Evolutionary conservation across 2,797 vertebrate genomes (phyloP), one percentile per base, ranked within the genome.

Genomic region (Octomys mimax): DNA sequence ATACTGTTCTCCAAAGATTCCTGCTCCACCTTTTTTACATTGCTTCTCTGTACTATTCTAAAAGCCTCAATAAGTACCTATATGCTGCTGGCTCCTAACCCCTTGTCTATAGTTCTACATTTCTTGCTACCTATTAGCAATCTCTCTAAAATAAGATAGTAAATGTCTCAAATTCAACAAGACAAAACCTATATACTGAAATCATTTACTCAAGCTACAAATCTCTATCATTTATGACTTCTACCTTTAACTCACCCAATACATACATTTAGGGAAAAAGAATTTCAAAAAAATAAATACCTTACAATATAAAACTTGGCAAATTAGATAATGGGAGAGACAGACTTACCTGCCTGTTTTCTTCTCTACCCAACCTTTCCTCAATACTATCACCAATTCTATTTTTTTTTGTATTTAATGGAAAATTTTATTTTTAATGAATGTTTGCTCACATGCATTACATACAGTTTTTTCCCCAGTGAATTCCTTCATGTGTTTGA

Each of bases 141-240:
- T 49, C 36, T 92, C 64, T 91, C 75, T 89, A 86, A 59, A 85
- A 79, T 64, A 86, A 42, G 64, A 78, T 71, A 94, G 49, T 71
- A 96, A 68, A 66, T 42, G n/a, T 42, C 68, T 91, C 54, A 89
- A 79, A 89, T 79, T 68, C 80, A 92, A 36, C 12, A 91, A 91
- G 31, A n/a, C 42, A 89, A 95, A 95, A 85, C 24, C 68, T 92
- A 6, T 70, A 84, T 9, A 70, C 11, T 52, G 92, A 87, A 49
- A 16, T 33, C 31, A 87, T 18, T 64, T 81, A 71, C 12, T 90
- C n/a, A 96, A 52, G 28, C 0, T 95, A 61, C 26, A 88, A 6
- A 87, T 33, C 70, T 88, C 79, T 54, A n/a, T 59, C 28, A 91
- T 61, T 42, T 57, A 73, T 18, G 28, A 91, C 87, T 73, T 82